A percentile compares a stretch with the other conserved stretches of the same genome.
Evolutionary conservation across 30 jellyfish, hydroid and myxozoan species (phyloP).

Genomic region (Cassiopea andromeda): DNA sequence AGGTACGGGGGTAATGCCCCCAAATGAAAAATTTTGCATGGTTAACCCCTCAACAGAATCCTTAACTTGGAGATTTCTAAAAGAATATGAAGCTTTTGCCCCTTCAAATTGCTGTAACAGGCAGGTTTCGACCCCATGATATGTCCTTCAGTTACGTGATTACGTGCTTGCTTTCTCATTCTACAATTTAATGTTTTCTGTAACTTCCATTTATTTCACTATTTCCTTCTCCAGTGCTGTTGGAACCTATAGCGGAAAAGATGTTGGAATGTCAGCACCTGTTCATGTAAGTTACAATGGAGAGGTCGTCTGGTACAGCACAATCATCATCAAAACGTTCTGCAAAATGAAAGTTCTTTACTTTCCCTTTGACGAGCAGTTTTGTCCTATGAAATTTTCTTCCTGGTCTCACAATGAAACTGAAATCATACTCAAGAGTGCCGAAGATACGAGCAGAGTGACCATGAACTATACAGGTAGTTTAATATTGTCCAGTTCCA

Average conservation of each 20-base stretch:
- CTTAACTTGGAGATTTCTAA: too few species aligned
- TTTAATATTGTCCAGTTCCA: background rate
- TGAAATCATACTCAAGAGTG: slow-evolving; percentile 33
- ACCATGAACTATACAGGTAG: slow-evolving; percentile 59
- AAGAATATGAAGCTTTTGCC: too few species aligned
- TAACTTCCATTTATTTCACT: background rate
- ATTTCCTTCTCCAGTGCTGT: slow-evolving; percentile 54
- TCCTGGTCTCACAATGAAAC: slow-evolving; percentile 78
- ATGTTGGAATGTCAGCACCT: slow-evolving; percentile 70
- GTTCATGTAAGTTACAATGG: slow-evolving; percentile 64
- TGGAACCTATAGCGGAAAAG: slow-evolving; percentile 56
- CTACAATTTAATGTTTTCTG: background rate
- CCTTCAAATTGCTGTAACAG: too few species aligned
- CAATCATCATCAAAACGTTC: slow-evolving; percentile 48
- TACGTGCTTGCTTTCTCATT: too few species aligned
- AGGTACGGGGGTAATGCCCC: too few species aligned
- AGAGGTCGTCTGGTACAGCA: slow-evolving; percentile 67
- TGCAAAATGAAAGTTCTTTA: slow-evolving; percentile 76
- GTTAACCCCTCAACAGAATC: too few species aligned
- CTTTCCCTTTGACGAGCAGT: slow-evolving; percentile 83
- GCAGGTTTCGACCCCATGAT: too few species aligned
- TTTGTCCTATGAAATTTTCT: slow-evolving; percentile 62
- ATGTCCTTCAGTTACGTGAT: too few species aligned
- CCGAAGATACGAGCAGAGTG: slow-evolving; percentile 3
- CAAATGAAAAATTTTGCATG: too few species aligned